phyloP scores from a whole-genome alignment of 2,888 invertebrate species.

The Antheraea assamensis region DNA sequence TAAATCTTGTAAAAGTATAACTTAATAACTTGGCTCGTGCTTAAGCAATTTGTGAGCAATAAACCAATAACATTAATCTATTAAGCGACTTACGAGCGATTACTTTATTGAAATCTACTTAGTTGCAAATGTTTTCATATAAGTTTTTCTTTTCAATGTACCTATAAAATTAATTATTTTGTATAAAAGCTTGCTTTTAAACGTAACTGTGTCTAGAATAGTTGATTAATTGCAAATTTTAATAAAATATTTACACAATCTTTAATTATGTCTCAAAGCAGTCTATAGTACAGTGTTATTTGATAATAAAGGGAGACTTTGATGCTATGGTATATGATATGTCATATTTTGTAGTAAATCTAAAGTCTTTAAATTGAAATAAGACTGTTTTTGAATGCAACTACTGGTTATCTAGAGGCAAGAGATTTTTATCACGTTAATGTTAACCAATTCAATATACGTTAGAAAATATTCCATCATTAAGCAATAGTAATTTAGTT shows the following conservation, averaged over 20 bases:
- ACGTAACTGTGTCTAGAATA: background rate
- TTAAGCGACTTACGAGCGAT: conserved; percentile 11
- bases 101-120: conserved; percentile 15
- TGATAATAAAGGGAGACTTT: background rate
- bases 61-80: conserved; percentile 21
- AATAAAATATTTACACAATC: background rate
- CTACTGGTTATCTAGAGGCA: background rate
- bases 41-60: conserved; percentile 15
- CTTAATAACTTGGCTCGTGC: conserved; percentile 19
- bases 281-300: background rate
- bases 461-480: background rate
- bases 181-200: background rate
- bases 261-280: background rate
- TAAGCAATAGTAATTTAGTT: background rate
- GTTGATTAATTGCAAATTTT: background rate
- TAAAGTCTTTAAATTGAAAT: background rate
- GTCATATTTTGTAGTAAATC: background rate
- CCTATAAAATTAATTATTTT: conserved; percentile 9
- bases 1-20: conserved; percentile 1
- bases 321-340: background rate
- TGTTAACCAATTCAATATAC: background rate
- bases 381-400: too few relatives aligned
- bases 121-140: conserved; percentile 18
- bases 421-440: background rate
- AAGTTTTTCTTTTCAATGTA: conserved; percentile 9